Conservation (phyloP, 2,113 vertebrate species). For the Tachuris rubrigastra region DNA sequence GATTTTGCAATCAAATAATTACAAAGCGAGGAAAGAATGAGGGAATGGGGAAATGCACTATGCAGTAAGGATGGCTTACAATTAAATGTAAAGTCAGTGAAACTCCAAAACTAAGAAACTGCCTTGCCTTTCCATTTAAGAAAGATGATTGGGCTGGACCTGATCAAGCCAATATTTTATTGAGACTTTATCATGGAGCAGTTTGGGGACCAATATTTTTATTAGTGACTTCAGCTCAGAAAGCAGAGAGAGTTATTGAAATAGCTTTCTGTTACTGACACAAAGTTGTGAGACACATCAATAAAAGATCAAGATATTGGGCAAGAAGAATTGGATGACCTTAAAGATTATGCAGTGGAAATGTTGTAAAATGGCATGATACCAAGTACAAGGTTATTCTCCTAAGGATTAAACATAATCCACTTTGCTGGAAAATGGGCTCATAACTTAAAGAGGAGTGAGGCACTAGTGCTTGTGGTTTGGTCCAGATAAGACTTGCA, state of each 20-base stretch:
- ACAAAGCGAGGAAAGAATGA: background rate
- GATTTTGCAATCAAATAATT: background rate
- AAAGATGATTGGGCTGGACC: background rate
- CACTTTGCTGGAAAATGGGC: background rate
- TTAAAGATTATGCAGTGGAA: conserved; percentile 2
- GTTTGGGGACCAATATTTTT: background rate
- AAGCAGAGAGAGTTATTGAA: background rate
- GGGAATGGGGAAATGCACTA: background rate
- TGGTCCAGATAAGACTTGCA: background rate
- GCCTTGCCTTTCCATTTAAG: background rate
- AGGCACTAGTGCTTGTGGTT: background rate
- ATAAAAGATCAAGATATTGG: background rate
- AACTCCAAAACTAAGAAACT: background rate
- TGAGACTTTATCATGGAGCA: background rate
- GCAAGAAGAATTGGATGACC: background rate
- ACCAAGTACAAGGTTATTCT: background rate
- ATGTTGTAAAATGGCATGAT: background rate
- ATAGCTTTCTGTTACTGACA: background rate
- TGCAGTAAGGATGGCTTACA: background rate
- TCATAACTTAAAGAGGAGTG: background rate
- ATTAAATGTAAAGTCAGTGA: background rate
- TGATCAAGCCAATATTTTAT: background rate
- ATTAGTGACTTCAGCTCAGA: background rate
- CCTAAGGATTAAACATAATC: conserved; percentile 10
- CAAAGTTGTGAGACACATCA: background rate